Percentiles rank a stretch among this genome's conserved stretches.
These are phyloP conservation scores for Andrena camellia DNA, from an alignment of 2,888 invertebrate genomes.

Conservation along the genomic window DNA sequence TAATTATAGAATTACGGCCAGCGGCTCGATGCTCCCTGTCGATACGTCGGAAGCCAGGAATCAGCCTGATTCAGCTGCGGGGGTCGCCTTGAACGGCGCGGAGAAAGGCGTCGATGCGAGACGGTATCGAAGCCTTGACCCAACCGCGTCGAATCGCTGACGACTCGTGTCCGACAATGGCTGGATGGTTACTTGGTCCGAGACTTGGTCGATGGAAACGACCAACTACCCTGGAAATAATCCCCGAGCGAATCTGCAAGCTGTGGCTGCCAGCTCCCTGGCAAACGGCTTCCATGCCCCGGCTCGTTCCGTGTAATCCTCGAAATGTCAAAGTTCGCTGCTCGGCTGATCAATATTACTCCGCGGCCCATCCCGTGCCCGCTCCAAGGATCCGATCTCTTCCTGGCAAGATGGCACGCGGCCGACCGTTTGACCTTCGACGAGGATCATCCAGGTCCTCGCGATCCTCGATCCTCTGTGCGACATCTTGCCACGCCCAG, in stretches of 20 bases:
- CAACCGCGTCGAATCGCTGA: conserved; percentile 22
- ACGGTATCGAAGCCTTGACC: conserved; percentile 62
- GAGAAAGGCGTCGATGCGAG: conserved; percentile 36
- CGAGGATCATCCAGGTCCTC: conserved; percentile 29
- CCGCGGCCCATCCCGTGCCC: conserved; percentile 33
- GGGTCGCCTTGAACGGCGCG: conserved; percentile 27
- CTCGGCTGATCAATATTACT: conserved; percentile 67
- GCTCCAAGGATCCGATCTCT: conserved; percentile 24
- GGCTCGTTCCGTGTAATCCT: conserved; percentile 27
- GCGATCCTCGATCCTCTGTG: not conserved
- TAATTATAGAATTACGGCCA: conserved; percentile 52
- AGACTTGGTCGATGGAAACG: conserved; percentile 12
- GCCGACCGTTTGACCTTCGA: conserved; percentile 53
- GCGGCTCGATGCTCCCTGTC: conserved; percentile 25
- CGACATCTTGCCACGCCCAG: conserved; percentile 50
- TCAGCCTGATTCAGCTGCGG: conserved; percentile 28
- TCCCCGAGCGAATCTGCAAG: conserved; percentile 12
- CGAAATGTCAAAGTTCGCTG: conserved; percentile 71
- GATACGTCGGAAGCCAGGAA: conserved; percentile 30
- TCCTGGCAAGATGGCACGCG: not conserved
- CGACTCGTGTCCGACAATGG: not conserved
- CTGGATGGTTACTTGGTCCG: conserved; percentile 30
- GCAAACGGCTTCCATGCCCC: conserved; percentile 1
- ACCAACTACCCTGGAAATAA: not conserved
- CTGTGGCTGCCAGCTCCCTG: conserved; percentile 27